Evolutionary conservation across 2,113 vertebrate species (phyloP).

Genomic region (Edolisoma coerulescens): DNA sequence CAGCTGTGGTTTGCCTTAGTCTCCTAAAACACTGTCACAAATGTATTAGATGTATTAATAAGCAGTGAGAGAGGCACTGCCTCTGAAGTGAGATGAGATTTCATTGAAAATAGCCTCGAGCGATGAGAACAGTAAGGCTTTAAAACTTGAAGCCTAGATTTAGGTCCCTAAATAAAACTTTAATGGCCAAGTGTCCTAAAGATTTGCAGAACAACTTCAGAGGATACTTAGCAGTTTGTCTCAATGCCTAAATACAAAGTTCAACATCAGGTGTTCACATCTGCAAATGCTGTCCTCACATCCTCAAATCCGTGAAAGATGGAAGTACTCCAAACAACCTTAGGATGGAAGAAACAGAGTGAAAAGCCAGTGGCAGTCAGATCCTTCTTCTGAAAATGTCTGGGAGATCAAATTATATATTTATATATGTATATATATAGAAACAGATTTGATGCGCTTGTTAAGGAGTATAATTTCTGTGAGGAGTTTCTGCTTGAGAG

Average conservation of each 20-base stretch:
- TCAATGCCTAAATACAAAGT: background rate
- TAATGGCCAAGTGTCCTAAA: background rate
- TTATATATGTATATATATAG: background rate
- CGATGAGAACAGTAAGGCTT: background rate
- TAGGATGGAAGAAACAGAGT: background rate
- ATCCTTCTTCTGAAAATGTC: background rate
- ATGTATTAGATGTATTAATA: background rate
- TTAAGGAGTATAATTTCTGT: conserved; percentile 5
- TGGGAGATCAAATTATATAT: background rate
- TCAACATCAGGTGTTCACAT: background rate
- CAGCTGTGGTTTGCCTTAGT: background rate
- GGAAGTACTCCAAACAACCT: background rate
- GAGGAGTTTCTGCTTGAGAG: background rate
- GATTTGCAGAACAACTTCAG: background rate
- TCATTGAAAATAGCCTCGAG: background rate
- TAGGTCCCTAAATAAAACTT: background rate
- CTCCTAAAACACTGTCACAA: background rate
- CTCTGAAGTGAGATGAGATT: background rate
- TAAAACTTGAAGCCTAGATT: background rate
- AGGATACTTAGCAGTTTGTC: background rate
- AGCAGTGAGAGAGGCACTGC: background rate
- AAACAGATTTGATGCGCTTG: background rate
- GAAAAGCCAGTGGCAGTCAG: conserved; percentile 17
- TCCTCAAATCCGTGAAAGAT: background rate
- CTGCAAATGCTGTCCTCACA: background rate